Base-by-base conservation (phyloP, 35 echinoderm and acorn worm species). In the Holothuria glaberrima region DNA sequence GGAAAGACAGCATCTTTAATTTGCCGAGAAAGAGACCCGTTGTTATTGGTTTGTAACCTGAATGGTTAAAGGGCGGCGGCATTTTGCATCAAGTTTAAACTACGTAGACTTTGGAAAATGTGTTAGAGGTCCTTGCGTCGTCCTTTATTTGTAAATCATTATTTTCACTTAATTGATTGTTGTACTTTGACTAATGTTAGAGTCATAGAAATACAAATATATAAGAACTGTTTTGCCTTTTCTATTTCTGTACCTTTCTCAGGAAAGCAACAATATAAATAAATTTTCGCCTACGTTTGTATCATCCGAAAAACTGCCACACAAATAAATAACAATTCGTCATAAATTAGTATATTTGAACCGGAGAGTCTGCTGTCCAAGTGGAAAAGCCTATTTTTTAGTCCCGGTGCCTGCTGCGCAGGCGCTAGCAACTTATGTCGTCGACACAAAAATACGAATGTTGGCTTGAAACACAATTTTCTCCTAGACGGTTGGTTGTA, bases 1-100 rank as follows among this genome's bases (percentile, higher is more conserved):
- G 58, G 58, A 59, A 59, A 21, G 58, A 59, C 58, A n/a, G n/a
- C n/a, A n/a, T n/a, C n/a, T n/a, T n/a, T n/a, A n/a, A n/a, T n/a
- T n/a, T n/a, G n/a, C n/a, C n/a, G n/a, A n/a, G n/a, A n/a, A n/a
- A n/a, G n/a, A 59, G 58, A 59, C 58, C 21, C 58, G 21, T 59
- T 59, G 58, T 59, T 59, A 59, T 59, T 59, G 58, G 58, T 59
- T 59, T 59, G 58, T 59, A 59, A 59, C 58, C n/a, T n/a, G n/a
- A n/a, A n/a, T n/a, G n/a, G n/a, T n/a, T n/a, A n/a, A n/a, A n/a
- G n/a, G n/a, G n/a, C n/a, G n/a, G n/a, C n/a, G n/a, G n/a, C n/a
- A n/a, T n/a, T n/a, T n/a, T n/a, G 21, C 21, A 59, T 21, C 12
- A 21, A 59, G 58, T 59, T 59, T 59, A 13, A 21, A 59, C 58